Base-by-base conservation (phyloP, 53 echinoderm and acorn worm species). In the Astropecten irregularis region DNA sequence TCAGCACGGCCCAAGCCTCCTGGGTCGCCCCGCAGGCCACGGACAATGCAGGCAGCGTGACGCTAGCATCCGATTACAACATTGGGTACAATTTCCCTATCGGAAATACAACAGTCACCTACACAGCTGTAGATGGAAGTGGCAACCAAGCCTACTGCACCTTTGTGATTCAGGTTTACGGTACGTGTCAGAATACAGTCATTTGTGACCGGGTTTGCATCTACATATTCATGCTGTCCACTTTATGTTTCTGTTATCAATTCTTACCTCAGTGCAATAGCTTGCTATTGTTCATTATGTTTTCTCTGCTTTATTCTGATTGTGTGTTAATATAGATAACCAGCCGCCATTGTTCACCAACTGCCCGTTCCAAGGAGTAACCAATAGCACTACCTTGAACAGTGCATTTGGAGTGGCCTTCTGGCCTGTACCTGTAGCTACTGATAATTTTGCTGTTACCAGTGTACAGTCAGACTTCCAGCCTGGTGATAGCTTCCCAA, bases 21-120 rank as follows among this genome's bases (percentile, higher is more conserved):
- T 92, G 92, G 92, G 27, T 38, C 0, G 69, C 77, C 57, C 92
- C 92, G 2, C 53, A 65, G 13, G 68, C 38, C 19, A 40, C 49
- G 0, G 85, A 85, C 83, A 34, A 37, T 53, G 37, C 56, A n/a
- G 54, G 58, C 15, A 37, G 16, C n/a, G 47, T 63, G 31, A 29
- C 56, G 14, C 9, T 68, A 23, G 20, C 38, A 4, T 11, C 52
- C 22, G 67, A 33, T 25, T 18, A 13, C 4, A 26, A 40, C 18
- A 61, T 68, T 6, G 76, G 77, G 1, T 19, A 25, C 4, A 10
- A 19, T 3, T 77, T 77, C 40, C 8, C 3, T 21, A n/a, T 58
- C n/a, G 77, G 77, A 37, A 18, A 20, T 9, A 92, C 88, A 13
- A n/a, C 51, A 0, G 88, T 92, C 15, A 72, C 49, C 14, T 88